These are phyloP conservation scores for Drosophila pruinosa DNA, from an alignment of 1,140 invertebrate species.

Conservation along the genomic window DNA sequence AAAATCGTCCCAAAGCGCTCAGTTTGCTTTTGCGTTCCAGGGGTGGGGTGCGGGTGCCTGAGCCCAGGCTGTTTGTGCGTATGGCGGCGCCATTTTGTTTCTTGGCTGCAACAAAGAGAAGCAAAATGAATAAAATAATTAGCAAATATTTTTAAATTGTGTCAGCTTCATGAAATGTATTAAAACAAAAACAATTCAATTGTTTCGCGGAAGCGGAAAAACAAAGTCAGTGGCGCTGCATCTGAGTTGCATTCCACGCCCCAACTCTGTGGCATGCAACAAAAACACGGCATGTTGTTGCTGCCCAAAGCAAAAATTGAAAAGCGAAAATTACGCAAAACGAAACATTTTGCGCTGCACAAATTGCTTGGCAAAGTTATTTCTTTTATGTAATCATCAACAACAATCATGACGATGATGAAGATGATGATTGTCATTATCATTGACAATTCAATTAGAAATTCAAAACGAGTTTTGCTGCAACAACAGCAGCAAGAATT, in stretches of 20 bases:
- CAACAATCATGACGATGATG: background rate
- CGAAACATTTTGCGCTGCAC: constrained; percentile 37
- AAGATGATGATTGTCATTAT: constrained; percentile 6
- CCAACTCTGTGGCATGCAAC: constrained; percentile 36
- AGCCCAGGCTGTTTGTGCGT: constrained; percentile 92
- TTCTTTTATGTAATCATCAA: constrained; percentile 51
- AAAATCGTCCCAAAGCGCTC: constrained; percentile 95
- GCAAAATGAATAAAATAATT: constrained; percentile 31
- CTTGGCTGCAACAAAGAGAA: constrained; percentile 88
- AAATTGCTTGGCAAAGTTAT: constrained; percentile 25
- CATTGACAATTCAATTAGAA: constrained; percentile 43
- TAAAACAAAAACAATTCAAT: constrained; percentile 12
- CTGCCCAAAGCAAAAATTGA: constrained; percentile 40
- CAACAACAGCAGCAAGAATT: background rate
- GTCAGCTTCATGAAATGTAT: constrained; percentile 8
- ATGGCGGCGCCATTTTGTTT: constrained; percentile 96
- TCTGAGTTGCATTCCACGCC: constrained; percentile 48
- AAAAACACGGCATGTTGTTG: constrained; percentile 9
- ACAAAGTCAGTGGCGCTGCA: constrained; percentile 35
- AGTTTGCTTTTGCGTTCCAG: constrained; percentile 96
- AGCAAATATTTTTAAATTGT: constrained; percentile 31
- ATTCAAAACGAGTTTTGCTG: constrained; percentile 42
- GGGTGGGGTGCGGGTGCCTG: constrained; percentile 90
- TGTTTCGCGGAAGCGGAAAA: constrained; percentile 54
- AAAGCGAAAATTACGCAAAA: constrained; percentile 49